Base-by-base conservation (phyloP, 2,797 vertebrate species). In the Darevskia mixta region DNA sequence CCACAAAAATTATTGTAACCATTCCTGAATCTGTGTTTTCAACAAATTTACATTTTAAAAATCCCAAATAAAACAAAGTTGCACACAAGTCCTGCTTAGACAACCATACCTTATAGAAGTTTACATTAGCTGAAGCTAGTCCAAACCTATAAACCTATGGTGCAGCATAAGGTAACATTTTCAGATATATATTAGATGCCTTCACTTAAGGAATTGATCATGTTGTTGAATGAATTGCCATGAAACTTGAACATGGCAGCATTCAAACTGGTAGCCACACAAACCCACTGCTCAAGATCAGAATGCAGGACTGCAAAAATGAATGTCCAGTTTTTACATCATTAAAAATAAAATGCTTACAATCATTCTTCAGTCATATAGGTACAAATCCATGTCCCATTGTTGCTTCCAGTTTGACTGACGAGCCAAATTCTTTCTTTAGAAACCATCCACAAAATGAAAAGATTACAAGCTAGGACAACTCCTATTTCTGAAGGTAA, bases 371-470 rank as follows among this genome's bases (percentile, higher is more conserved):
- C 58, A 85, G 6, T 64, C 38, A 66, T 10, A 38, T 43, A 41
- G 27, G 66, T 41, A 35, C 80, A 75, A 41, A 27, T 81, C 29
- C 82, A 79, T 85, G 32, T 10, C 43, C 67, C 41, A 20, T 61
- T 78, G 13, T 78, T 69, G 64, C 35, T 71, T 78, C 66, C 76
- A 84, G 76, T 35, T 71, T 88, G 76, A 67, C 13, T 76, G 20
- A 86, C 17, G 27, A 76, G 43, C 29, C 58, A 27, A 75, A n/a
- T 69, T 23, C n/a, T 43, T 69, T 76, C 80, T 83, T 76, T 76
- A 81, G 32, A 55, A 75, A 75, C 23, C 25, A 8, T 32, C 38
- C 20, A 73, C 69, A 45, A 45, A 75, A 87, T 29, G 64, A 55
- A 71, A 4, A 10, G 29, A 86, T 69, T 41, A 69, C 32, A 75